Evolutionary conservation across 1,140 invertebrate species (phyloP).

Genomic region (Stenopsyche tienmushanensis): DNA sequence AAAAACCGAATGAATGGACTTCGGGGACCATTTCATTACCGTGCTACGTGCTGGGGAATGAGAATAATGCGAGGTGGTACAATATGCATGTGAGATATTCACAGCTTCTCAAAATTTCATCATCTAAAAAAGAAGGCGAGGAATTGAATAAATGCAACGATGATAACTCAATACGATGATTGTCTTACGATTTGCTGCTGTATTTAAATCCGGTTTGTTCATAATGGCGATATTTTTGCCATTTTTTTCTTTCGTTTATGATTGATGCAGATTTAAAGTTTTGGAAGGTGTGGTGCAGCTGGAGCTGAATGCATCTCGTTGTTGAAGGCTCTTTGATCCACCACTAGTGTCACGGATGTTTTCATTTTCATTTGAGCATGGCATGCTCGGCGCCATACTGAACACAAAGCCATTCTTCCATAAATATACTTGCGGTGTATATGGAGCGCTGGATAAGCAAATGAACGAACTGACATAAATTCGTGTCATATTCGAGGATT

Average conservation of each 20-base stretch:
- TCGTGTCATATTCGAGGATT: no score
- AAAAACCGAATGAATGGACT: constrained; percentile 15
- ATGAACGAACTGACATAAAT: no score
- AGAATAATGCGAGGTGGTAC: not conserved
- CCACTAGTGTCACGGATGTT: not conserved
- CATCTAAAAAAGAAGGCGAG: not conserved
- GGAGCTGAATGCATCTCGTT: not conserved
- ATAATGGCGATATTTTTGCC: not conserved
- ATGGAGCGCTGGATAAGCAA: no score
- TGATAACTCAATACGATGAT: not conserved
- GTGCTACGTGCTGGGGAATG: not conserved
- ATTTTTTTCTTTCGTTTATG: not conserved
- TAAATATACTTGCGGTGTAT: not conserved
- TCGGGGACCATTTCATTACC: constrained; percentile 13
- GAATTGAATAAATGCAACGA: not conserved
- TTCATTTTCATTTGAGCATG: constrained; percentile 3
- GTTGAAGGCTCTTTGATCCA: not conserved
- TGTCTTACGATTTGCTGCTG: no score
- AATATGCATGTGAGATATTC: no score
- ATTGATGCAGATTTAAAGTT: not conserved
- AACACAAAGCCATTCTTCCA: not conserved
- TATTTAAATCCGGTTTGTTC: no score
- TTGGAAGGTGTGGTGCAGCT: not conserved
- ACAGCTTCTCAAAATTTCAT: not conserved
- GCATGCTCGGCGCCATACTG: not conserved